Base-by-base conservation (phyloP, 2,797 vertebrate species). In the Steatocranus sp. region DNA sequence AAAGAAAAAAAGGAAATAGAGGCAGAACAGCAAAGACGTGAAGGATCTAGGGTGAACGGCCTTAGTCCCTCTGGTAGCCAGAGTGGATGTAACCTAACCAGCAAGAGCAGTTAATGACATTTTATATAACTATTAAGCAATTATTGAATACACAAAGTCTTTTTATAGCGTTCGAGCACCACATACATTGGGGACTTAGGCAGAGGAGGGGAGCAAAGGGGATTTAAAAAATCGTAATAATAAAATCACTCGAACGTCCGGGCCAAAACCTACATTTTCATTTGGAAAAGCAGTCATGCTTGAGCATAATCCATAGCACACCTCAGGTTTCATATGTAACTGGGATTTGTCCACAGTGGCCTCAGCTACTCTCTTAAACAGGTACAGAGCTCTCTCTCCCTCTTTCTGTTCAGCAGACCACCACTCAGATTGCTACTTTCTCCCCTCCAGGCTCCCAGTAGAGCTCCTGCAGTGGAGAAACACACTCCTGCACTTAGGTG, bases 221-320 rank as follows among this genome's bases (percentile, higher is more conserved):
- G 93, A 95, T 93, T 92, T 94, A 94, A 94, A 92, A 93, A 91
- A 78, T 66, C 27, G 70, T 81, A 83, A 89, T 92, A 91, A 91
- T 89, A 91, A 92, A 92, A 92, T 93, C 86, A 84, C 78, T 87
- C 92, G 82, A 81, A 92, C 78, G 84, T 83, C 75, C 23, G 80
- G 93, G 97, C 97, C 97, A 98, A 98, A 97, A 97, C 95, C 96
- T 97, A 98, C 97, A 98, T 96, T 97, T 97, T 96, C 94, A 78
- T 97, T 97, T 97, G 97, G 96, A 95, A 94, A 95, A 96, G 95
- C 89, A 94, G 96, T 95, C 94, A 90, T 91, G 96, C 94, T 95
- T 95, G 96, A 96, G 96, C 96, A 95, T 96, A 96, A 97, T 97
- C 95, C 95, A 92, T 95, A 94, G 95, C 91, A 91, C 94, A 96